Conservation (phyloP, 2,797 vertebrate species). For the Dallia pectoralis region DNA sequence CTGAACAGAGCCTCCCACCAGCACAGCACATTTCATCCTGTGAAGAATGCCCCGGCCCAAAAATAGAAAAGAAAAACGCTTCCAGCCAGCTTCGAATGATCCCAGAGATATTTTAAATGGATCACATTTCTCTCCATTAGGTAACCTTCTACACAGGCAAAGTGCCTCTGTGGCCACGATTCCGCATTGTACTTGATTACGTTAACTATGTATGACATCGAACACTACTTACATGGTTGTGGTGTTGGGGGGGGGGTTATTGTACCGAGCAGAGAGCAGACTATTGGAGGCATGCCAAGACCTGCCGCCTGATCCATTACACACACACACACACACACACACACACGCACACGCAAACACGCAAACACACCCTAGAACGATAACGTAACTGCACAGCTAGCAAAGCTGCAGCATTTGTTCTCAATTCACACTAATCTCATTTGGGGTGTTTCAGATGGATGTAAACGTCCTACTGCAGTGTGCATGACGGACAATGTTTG, state of each 20-base stretch:
- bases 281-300: constrained; percentile 31
- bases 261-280: constrained; percentile 24
- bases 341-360: background rate
- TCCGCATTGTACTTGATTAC: constrained; percentile 14
- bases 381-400: background rate
- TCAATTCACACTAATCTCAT: background rate
- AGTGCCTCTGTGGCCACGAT: constrained; percentile 34
- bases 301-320: constrained; percentile 20
- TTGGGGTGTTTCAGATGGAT: background rate
- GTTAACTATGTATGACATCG: constrained; percentile 36
- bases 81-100: constrained; percentile 56
- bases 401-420: background rate
- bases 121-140: constrained; percentile 43
- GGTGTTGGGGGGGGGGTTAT: constrained; percentile 10
- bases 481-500: background rate
- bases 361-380: background rate
- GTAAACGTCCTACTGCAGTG: too few species aligned
- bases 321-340: constrained; percentile 10
- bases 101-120: constrained; percentile 42
- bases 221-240: constrained; percentile 37
- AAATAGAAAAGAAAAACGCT: constrained; percentile 64
- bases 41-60: constrained; percentile 55
- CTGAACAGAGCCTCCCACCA: constrained; percentile 45
- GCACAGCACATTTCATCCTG: constrained; percentile 42
- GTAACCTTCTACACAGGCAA: constrained; percentile 35